phyloP scores from a whole-genome alignment of 2,888 invertebrate genomes.

The Lagria hirta region DNA sequence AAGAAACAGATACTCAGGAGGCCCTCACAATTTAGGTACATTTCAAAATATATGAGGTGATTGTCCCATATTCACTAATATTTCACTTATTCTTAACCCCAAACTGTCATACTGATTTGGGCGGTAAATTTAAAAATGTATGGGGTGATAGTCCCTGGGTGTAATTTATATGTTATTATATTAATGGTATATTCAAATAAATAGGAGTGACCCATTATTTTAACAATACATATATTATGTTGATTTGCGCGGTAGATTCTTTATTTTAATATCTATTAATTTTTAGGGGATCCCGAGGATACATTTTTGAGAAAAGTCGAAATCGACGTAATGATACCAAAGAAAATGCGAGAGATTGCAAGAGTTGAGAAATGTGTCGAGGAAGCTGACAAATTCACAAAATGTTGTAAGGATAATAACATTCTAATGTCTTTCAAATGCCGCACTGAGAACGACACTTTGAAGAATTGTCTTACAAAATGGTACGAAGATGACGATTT shows the following conservation, averaged over 20 bases:
- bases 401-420: slow-evolving; percentile 69
- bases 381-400: slow-evolving; percentile 70
- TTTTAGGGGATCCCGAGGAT: slow-evolving; percentile 84
- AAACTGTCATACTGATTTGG: no score
- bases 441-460: slow-evolving; percentile 65
- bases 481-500: slow-evolving; percentile 83
- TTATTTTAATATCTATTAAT: slow-evolving; percentile 10
- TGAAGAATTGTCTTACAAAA: slow-evolving; percentile 69
- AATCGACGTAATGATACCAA: slow-evolving; percentile 82
- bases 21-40: slow-evolving; percentile 27
- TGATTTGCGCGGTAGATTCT: no score
- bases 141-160: no score
- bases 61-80: no score
- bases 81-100: no score
- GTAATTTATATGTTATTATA: not conserved
- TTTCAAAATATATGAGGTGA: no score
- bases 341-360: slow-evolving; percentile 82
- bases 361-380: slow-evolving; percentile 74
- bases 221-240: no score
- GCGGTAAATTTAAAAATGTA: slow-evolving; percentile 10
- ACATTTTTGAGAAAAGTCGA: slow-evolving; percentile 83
- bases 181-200: not conserved
- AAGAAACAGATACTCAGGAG: slow-evolving; percentile 19
- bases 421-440: slow-evolving; percentile 75
- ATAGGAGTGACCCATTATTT: no score